Evolutionary conservation across 1,140 invertebrate genomes (phyloP), one percentile per base, ranked within the genome.

Genomic region (Listronotus bonariensis): DNA sequence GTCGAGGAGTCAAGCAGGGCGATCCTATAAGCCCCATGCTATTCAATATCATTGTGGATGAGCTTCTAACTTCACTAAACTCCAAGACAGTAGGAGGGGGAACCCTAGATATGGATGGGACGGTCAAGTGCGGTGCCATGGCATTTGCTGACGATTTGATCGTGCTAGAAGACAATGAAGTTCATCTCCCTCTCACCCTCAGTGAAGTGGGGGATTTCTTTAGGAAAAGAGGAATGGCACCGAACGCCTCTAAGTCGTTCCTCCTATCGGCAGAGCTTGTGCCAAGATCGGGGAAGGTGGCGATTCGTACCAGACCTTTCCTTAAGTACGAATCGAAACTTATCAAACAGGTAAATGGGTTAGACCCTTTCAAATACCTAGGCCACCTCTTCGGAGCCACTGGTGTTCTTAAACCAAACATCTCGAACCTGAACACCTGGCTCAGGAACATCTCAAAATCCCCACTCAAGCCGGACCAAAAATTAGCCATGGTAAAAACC

Each of bases 291-390:
- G 20, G 34, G 2, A 40, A 17, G 31, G 1, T 52, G 1, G 34
- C 15, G 14, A 14, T 11, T 10, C 1, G 20, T 9, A 34, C 42
- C 6, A 45, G 15, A 7, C 43, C 53, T 12, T n/a, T 58, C 6
- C n/a, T 58, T 1, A 36, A 6, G 20, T 9, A 15, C 43, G 15
- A 26, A 17, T 7, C 3, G 53, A 9, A 42, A 46, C 15, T 36
- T 0, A 64, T 76, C 0, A 55, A 32, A 2, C 9, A 14, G 26
- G 58, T 52, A 7, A 12, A 26, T 34, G 11, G 26, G 11, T 38
- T 34, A 2, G 36, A 68, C 38, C 12, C 48, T 0, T 69, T 71
- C 11, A 68, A 66, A 40, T 74, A 73, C 38, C 54, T 74, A 6
- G 58, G 58, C 1, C 58, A 61, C 49, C 17, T 14, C 68, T 67